Conservation (phyloP, 2,888 invertebrate species). For the Molanna angustata region DNA sequence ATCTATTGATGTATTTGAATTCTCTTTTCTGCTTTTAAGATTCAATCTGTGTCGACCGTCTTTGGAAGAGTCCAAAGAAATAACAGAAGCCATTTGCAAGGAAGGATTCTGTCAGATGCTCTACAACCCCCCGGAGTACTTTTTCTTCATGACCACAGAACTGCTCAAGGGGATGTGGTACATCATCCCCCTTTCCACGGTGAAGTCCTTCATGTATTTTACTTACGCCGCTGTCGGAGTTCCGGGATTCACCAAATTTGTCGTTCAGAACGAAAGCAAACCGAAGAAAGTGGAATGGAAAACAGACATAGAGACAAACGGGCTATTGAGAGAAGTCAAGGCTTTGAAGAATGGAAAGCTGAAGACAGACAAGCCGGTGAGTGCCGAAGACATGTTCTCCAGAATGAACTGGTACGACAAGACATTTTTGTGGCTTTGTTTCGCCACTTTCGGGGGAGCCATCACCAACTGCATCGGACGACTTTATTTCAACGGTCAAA, state of each 20-base stretch:
- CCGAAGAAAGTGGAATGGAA: neutral
- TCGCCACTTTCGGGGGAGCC: constrained; percentile 19
- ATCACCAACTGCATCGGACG: constrained; percentile 55
- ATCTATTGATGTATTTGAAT: no score
- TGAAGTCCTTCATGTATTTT: constrained; percentile 57
- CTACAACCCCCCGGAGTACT: constrained; percentile 58
- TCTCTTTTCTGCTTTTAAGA: constrained; percentile 42
- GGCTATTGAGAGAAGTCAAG: constrained; percentile 10
- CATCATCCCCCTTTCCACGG: constrained; percentile 61
- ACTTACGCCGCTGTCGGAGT: constrained; percentile 56
- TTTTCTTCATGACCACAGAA: constrained; percentile 61
- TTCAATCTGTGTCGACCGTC: constrained; percentile 69
- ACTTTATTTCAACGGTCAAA: constrained; percentile 59
- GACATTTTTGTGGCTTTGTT: constrained; percentile 38
- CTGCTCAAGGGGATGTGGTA: constrained; percentile 69
- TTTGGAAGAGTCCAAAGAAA: constrained; percentile 60
- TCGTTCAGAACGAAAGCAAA: neutral
- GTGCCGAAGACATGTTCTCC: constrained; percentile 43
- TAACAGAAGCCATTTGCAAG: constrained; percentile 58
- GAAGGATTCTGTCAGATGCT: constrained; percentile 63
- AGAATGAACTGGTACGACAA: constrained; percentile 48
- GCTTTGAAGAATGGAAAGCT: constrained; percentile 5
- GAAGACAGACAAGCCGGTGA: neutral
- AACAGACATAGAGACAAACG: constrained; percentile 3
- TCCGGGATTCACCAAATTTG: constrained; percentile 43